Evolutionary conservation across 2,888 invertebrate species (phyloP).

Genomic region (Pammene fasciana): DNA sequence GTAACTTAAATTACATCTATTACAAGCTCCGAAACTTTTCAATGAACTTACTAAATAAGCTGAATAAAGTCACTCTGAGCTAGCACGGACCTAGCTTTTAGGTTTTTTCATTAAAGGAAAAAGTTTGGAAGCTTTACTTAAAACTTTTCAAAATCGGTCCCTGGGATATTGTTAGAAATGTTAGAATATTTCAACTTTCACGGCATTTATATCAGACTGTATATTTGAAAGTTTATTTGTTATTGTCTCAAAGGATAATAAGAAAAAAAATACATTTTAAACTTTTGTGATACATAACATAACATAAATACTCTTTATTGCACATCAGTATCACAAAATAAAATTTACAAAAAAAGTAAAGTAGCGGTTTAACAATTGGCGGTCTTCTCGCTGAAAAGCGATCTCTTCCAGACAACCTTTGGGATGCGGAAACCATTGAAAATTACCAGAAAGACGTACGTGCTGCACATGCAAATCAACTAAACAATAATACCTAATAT

Average conservation of each 20-base stretch:
- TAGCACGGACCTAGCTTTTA: slow-evolving; percentile 1
- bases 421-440: too few relatives aligned
- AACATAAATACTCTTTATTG: too few relatives aligned
- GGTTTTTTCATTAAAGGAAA: slow-evolving; percentile 16
- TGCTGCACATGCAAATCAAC: too few relatives aligned
- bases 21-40: slow-evolving; percentile 7
- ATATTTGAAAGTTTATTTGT: not conserved
- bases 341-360: too few relatives aligned
- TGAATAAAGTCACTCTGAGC: slow-evolving; percentile 6
- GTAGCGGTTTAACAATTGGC: too few relatives aligned
- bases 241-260: not conserved
- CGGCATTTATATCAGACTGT: not conserved
- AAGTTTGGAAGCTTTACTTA: not conserved
- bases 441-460: too few relatives aligned
- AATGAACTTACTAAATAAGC: slow-evolving; percentile 13
- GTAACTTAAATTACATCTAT: not conserved
- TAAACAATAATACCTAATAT: too few relatives aligned
- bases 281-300: too few relatives aligned
- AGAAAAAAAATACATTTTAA: too few relatives aligned
- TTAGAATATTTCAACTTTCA: not conserved
- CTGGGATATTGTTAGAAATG: not conserved
- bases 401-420: too few relatives aligned
- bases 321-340: too few relatives aligned
- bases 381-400: too few relatives aligned
- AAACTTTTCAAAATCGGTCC: not conserved